phyloP scores from a whole-genome alignment of 2,888 invertebrate species.

The Cataglyphis cursor region DNA sequence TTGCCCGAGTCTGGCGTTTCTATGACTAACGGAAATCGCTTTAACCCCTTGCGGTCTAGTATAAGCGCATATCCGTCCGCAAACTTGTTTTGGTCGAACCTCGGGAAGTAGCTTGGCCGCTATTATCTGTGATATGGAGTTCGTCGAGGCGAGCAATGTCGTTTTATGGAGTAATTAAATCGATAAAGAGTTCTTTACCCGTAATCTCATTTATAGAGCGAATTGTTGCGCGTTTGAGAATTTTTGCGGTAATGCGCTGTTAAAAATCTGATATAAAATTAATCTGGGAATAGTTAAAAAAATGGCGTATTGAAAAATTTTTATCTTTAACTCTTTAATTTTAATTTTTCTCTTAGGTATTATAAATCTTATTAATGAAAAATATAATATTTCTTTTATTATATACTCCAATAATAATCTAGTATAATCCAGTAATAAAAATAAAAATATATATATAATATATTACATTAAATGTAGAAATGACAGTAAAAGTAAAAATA shows the following conservation, averaged over 20 bases:
- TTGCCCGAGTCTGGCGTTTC: conserved; percentile 46
- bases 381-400: not conserved
- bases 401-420: not conserved
- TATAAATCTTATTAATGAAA: not conserved
- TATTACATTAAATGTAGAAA: not conserved
- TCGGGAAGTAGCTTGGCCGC: conserved; percentile 31
- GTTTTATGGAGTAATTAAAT: not conserved
- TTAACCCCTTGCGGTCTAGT: conserved; percentile 55
- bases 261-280: not conserved
- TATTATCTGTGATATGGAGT: conserved; percentile 35
- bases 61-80: conserved; percentile 55
- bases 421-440: not conserved
- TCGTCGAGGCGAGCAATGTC: conserved; percentile 14
- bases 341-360: not conserved
- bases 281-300: not conserved
- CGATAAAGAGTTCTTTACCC: not conserved
- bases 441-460: not conserved
- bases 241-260: not conserved
- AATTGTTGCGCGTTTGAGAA: not conserved
- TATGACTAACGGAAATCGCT: conserved; percentile 61
- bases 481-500: not conserved
- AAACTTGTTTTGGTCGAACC: conserved; percentile 51
- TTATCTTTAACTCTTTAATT: not conserved
- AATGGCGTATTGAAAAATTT: not conserved
- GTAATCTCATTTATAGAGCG: not conserved